Evolutionary conservation across 2,797 vertebrate species (phyloP), one percentile per base, ranked within the genome.

Genomic region (Psittacula derbiana): DNA sequence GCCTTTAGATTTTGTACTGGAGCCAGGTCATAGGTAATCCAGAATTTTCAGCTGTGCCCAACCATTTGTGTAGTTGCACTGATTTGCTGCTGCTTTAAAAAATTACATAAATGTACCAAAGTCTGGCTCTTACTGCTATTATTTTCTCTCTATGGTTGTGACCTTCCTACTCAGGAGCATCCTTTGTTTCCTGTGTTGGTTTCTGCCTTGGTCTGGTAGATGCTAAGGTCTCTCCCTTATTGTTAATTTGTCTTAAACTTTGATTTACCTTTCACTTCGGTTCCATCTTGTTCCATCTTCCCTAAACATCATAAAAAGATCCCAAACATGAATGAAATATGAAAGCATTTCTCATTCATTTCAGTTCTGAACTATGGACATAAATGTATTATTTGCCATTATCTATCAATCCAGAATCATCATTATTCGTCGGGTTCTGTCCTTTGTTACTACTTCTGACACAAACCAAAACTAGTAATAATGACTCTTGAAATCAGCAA

Each of bases 1-100:
- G 83, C 88, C 88, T 97, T 91, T 85, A 80, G 78, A 66, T 92
- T 66, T 88, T 93, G 88, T 80, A 76, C 41, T 33, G 23, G 83
- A 91, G 88, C 78, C 80, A 95, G 80, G 87, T 67, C 81, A 41
- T 21, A 95, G 87, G 78, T 43, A 86, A 90, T 58, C 52, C 83
- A 92, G 70, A 86, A 84, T 86, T 71, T 6, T 93, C 78, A 84
- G 86, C 73, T 84, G 43, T 66, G 83, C 43, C 46, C 55, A 82
- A 33, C 61, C 52, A 53, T 72, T 95, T 2, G 7, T 44, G 53
- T 66, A 79, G 41, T 43, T 73, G 70, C 71, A 87, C 74, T 62
- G 50, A 73, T 50, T 65, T 82, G 71, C 80, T 78, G 25, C 67
- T 93, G 43, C 86, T 92, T 76, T 6, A 82, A 64, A 88, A 84